Evolutionary conservation across 1,140 invertebrate species (phyloP).

Genomic region (Cherax quadricarinatus): DNA sequence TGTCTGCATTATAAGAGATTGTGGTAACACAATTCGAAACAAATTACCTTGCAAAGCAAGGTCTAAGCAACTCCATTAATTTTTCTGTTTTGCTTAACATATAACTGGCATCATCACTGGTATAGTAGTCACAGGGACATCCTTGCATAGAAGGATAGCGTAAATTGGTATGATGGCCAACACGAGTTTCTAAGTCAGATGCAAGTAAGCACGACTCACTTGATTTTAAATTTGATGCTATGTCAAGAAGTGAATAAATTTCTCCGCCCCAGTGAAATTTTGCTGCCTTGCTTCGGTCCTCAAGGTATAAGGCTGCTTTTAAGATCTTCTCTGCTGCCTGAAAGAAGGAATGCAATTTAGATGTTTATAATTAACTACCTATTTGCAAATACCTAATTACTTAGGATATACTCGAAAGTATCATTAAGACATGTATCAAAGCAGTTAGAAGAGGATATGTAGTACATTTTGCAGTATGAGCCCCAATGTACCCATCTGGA

Average conservation of each 20-base stretch:
- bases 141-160: background rate
- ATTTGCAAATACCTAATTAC: no score
- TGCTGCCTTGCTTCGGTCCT: background rate
- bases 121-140: conserved; percentile 8
- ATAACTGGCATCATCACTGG: background rate
- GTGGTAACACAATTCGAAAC: no score
- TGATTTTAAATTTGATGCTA: background rate
- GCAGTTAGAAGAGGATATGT: no score
- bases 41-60: background rate
- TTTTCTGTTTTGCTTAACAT: background rate
- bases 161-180: background rate
- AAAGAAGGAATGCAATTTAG: background rate
- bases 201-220: background rate
- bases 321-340: conserved; percentile 51
- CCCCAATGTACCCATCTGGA: no score
- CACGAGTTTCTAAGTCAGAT: background rate
- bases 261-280: background rate
- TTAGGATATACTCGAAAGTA: no score
- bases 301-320: conserved; percentile 1
- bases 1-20: no score
- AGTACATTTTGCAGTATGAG: no score
- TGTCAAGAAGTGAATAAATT: background rate
- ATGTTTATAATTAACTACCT: no score
- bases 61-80: background rate
- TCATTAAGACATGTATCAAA: no score